Evolutionary conservation across 2,113 vertebrate species (phyloP), one percentile per base, ranked within the genome.

Genomic region (Bubalus kerabau): DNA sequence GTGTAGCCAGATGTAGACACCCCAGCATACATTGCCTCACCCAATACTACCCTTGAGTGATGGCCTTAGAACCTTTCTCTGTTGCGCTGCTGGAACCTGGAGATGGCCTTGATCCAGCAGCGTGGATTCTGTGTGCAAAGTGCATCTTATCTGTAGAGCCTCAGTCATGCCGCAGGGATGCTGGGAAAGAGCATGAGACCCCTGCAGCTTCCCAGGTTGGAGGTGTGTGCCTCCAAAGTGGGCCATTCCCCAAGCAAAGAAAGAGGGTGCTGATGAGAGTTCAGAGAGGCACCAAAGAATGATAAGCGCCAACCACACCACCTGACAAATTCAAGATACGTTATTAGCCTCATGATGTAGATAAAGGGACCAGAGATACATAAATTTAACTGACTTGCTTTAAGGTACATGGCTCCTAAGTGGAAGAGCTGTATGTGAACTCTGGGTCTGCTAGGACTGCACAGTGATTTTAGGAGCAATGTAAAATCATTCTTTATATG

Each of bases 11-110:
- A 80, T 12, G 2, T 17, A 57, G 43, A 11, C 14, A 52, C 17
- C 24, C 7, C 13, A 24, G 0, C 2, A 9, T 21, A 10, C 17
- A 26, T 1, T 46, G 19, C 23, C 23, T 82, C 36, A 11, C 8
- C 15, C 0, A 0, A 36, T 5, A 30, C 15, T 26, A 2, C 13
- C 9, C 12, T 43, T 36, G 1, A 36, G 2, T 30, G 12, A 5
- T 90, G 16, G 67, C 50, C 90, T 86, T 32, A 57, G 40, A 16
- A 7, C 14, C 30, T 60, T 16, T 4, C 59, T 71, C 9, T n/a
- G 48, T 19, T 13, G 4, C 0, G 1, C 81, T 36, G 10, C 26
- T 52, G 12, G 7, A 43, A 50, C 36, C 43, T 50, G 32, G 91
- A 62, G 7, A n/a, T 13, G 32, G 12, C 28, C 1, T 0, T 48